Percentiles rank a stretch among this genome's conserved stretches.
Evolutionary conservation across 2,888 invertebrate genomes (phyloP).

Genomic region (Platynereis dumerilii): DNA sequence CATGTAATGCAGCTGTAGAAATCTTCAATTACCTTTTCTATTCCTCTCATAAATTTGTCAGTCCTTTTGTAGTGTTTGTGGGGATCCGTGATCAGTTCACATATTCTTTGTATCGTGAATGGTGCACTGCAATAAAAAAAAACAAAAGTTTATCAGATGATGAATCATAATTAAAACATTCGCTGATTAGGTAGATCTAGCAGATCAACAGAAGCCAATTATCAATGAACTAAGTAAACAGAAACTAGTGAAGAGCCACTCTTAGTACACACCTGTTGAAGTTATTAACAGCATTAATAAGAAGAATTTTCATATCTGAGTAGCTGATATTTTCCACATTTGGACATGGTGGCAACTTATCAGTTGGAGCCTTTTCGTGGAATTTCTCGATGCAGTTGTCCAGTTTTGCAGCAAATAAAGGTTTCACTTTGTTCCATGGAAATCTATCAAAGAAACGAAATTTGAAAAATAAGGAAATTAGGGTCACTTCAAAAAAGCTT

Average conservation of each 20-base stretch:
- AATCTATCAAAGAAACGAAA: conserved; percentile 31
- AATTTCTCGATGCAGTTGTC: conserved; percentile 86
- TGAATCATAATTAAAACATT: not conserved
- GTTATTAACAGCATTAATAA: conserved; percentile 54
- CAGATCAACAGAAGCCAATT: not conserved
- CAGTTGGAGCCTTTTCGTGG: conserved; percentile 77
- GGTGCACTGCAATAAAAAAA: conserved; percentile 74
- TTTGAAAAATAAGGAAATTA: too few relatives aligned
- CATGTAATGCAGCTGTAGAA: not conserved
- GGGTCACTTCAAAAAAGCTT: too few relatives aligned
- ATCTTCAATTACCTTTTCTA: conserved; percentile 75
- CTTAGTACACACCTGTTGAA: conserved; percentile 60
- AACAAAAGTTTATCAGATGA: not conserved
- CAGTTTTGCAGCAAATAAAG: conserved; percentile 86
- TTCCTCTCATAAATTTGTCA: conserved; percentile 95
- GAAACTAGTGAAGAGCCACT: not conserved
- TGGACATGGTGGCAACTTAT: conserved; percentile 80
- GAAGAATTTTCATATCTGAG: conserved; percentile 75
- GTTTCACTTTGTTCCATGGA: conserved; percentile 54
- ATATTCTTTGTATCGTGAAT: conserved; percentile 93
- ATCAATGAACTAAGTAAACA: not conserved
- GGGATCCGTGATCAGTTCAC: conserved; percentile 90
- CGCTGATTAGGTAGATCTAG: not conserved
- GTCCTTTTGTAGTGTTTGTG: conserved; percentile 92
- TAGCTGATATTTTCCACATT: conserved; percentile 91